Percentiles rank a stretch among this genome's conserved stretches.
These are phyloP conservation scores for Ericerus pela DNA, from an alignment of 1,140 invertebrate genomes.

Conservation along the genomic window DNA sequence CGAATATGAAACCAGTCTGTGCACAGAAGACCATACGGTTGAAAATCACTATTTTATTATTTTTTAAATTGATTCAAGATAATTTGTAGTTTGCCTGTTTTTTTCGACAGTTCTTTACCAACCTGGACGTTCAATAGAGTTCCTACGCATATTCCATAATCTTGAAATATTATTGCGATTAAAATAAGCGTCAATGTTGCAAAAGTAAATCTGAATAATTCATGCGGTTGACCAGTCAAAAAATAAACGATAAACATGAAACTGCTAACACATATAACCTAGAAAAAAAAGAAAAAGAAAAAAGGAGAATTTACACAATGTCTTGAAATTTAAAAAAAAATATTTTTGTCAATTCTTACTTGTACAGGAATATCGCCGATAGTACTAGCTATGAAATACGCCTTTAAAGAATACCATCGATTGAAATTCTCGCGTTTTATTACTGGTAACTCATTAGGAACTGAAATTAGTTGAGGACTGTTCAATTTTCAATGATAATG, in stretches of 20 bases:
- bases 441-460: slow-evolving; percentile 71
- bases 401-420: slow-evolving; percentile 81
- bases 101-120: background rate
- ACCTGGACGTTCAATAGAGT: slow-evolving; percentile 49
- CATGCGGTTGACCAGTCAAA: slow-evolving; percentile 43
- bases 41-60: background rate
- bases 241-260: slow-evolving; percentile 14
- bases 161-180: slow-evolving; percentile 81
- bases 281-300: background rate
- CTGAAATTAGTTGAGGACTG: too few species aligned
- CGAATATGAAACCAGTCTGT: slow-evolving; percentile 68
- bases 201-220: slow-evolving; percentile 68
- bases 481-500: too few species aligned
- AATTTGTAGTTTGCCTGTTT: background rate
- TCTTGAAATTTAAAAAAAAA: background rate
- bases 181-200: slow-evolving; percentile 74
- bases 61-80: background rate
- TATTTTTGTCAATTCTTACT: slow-evolving; percentile 30
- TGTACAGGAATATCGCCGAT: slow-evolving; percentile 73
- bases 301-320: background rate
- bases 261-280: slow-evolving; percentile 5
- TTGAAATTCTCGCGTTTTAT: slow-evolving; percentile 78
- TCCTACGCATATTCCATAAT: slow-evolving; percentile 79
- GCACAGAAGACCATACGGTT: slow-evolving; percentile 26
- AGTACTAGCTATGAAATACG: slow-evolving; percentile 75